Evolutionary conservation across 2,113 vertebrate genomes (phyloP).

Genomic region (Rhagologus leucostigma): DNA sequence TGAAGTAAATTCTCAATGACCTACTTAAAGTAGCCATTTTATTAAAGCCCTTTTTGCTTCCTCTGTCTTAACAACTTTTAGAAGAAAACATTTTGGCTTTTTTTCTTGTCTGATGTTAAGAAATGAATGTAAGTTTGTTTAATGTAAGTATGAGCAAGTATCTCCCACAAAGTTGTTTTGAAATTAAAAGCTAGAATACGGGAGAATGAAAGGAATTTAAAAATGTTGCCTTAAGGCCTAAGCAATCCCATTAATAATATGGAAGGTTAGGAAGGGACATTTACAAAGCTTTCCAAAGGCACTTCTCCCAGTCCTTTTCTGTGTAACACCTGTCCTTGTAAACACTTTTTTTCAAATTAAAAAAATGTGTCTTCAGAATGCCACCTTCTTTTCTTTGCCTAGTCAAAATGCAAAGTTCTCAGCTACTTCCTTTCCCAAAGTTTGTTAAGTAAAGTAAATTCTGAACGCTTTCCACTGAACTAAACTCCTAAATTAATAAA

Average conservation of each 20-base stretch:
- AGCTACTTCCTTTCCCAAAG: neutral
- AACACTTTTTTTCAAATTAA: neutral
- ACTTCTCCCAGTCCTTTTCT: neutral
- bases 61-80: neutral
- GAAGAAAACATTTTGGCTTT: neutral
- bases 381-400: neutral
- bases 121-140: neutral
- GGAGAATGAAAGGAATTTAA: slow-evolving; percentile 38
- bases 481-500: neutral
- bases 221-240: slow-evolving; percentile 18
- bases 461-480: neutral
- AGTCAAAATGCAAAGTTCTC: neutral
- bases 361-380: neutral
- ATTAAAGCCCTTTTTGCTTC: neutral
- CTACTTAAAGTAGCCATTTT: neutral
- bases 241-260: neutral
- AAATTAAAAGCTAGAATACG: slow-evolving; percentile 15
- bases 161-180: neutral
- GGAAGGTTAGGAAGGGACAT: neutral
- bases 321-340: neutral
- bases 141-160: neutral
- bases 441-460: neutral
- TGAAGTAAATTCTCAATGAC: neutral
- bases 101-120: neutral
- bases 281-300: neutral